phyloP scores from a whole-genome alignment of 2,113 vertebrate species.

The Xyrauchen texanus region DNA sequence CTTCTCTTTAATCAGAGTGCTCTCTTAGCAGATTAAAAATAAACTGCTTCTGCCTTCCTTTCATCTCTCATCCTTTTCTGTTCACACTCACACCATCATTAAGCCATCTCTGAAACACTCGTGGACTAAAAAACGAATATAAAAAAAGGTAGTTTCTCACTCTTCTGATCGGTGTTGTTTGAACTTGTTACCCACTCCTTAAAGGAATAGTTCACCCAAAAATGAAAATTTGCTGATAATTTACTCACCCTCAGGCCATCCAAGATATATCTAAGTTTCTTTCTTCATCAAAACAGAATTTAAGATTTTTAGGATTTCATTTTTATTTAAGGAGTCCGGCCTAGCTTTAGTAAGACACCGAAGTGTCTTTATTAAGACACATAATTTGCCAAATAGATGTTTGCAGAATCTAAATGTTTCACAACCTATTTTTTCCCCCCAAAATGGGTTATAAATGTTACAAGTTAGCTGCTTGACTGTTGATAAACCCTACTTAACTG shows the following conservation, averaged over 20 bases:
- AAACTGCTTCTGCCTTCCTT: background rate
- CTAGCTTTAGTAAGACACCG: background rate
- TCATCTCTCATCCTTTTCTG: constrained; percentile 2
- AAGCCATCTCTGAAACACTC: background rate
- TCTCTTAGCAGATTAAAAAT: constrained; percentile 26
- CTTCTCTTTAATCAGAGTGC: too few relatives aligned
- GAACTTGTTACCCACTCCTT: background rate
- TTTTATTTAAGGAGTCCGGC: too few relatives aligned
- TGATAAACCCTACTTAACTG: background rate
- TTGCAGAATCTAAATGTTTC: too few relatives aligned
- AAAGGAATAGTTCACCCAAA: too few relatives aligned
- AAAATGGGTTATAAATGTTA: background rate
- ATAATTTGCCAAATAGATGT: background rate
- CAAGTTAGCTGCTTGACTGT: background rate
- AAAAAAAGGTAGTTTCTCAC: background rate
- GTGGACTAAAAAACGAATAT: too few relatives aligned
- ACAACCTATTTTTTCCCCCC: background rate
- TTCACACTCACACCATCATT: background rate
- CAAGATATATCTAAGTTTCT: too few relatives aligned
- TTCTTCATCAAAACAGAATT: too few relatives aligned
- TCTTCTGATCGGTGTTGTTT: background rate
- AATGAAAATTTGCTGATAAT: too few relatives aligned
- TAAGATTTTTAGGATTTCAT: too few relatives aligned
- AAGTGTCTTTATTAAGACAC: background rate
- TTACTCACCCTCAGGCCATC: too few relatives aligned